A percentile compares a stretch with the other conserved stretches of the same genome.
Conservation (phyloP, 2,797 vertebrate species). For the Valencia hispanica region DNA sequence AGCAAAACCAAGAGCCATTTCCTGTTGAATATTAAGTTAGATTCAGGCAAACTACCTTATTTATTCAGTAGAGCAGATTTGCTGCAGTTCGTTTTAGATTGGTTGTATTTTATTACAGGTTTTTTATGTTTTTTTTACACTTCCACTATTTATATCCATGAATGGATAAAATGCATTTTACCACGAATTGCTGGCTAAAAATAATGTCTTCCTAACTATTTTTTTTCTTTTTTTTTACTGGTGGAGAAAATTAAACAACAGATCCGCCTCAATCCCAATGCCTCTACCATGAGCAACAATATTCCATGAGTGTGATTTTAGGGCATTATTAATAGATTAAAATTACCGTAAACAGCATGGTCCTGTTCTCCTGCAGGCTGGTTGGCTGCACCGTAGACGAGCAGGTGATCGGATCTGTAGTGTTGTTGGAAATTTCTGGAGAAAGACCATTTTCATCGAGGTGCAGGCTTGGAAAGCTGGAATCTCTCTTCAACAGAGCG, state of each 20-base stretch:
- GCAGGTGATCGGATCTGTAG: slow-evolving; percentile 57
- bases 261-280: not conserved
- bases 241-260: not conserved
- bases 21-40: not conserved
- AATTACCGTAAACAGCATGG: slow-evolving; percentile 95
- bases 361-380: slow-evolving; percentile 94
- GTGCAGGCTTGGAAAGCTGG: slow-evolving; percentile 82
- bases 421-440: slow-evolving; percentile 83
- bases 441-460: slow-evolving; percentile 90
- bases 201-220: too few relatives aligned
- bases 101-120: not conserved
- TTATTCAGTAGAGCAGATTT: not conserved
- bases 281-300: not conserved
- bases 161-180: not conserved
- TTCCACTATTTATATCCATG: not conserved
- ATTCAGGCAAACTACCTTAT: not conserved
- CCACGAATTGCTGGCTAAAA: not conserved
- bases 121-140: too few relatives aligned
- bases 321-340: not conserved
- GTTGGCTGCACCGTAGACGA: slow-evolving; percentile 89
- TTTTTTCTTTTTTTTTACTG: too few relatives aligned
- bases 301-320: not conserved
- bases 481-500: slow-evolving; percentile 84
- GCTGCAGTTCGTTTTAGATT: not conserved
- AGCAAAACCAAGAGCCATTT: too few relatives aligned